Percentiles rank a stretch among this genome's conserved stretches.
Evolutionary conservation across 2,113 vertebrate species (phyloP).

Genomic region (Carettochelys insculpta): DNA sequence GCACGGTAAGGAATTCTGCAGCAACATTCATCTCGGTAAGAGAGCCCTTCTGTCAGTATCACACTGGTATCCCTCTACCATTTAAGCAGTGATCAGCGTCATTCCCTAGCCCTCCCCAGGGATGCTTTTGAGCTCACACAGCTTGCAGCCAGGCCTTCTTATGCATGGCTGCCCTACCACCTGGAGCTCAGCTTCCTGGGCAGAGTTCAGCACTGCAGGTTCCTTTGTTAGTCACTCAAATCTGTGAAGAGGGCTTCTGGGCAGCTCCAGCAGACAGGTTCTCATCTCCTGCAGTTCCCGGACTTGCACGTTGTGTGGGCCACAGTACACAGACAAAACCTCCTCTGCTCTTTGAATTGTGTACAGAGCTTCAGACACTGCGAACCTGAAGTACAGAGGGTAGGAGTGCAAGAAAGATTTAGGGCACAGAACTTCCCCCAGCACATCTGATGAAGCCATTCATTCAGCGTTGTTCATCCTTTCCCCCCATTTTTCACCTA

Average conservation of each 20-base stretch:
- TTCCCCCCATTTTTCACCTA: not conserved
- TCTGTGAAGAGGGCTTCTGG: conserved; percentile 38
- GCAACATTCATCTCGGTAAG: not conserved
- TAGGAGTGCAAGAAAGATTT: not conserved
- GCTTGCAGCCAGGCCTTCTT: conserved; percentile 17
- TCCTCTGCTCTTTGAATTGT: conserved; percentile 80
- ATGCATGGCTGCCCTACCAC: conserved; percentile 16
- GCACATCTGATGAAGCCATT: not conserved
- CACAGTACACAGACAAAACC: conserved; percentile 83
- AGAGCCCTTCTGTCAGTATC: conserved; percentile 5
- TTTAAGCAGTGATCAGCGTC: conserved; percentile 51
- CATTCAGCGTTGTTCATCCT: not conserved
- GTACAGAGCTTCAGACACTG: conserved; percentile 76
- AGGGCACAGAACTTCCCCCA: not conserved
- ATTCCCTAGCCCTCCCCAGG: conserved; percentile 49
- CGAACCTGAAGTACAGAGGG: conserved; percentile 67
- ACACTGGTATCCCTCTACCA: conserved; percentile 32
- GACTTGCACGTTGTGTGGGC: conserved; percentile 78
- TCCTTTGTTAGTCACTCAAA: conserved; percentile 40
- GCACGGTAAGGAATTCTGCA: not conserved
- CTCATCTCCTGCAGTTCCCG: conserved; percentile 89
- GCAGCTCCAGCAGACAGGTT: conserved; percentile 77
- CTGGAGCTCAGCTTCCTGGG: conserved; percentile 25
- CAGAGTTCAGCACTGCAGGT: conserved; percentile 32
- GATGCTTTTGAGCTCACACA: conserved; percentile 25